A percentile compares a stretch with the other conserved stretches of the same genome.
Conservation (phyloP, 2,888 invertebrate genomes). For the Heterodera filipjevi region DNA sequence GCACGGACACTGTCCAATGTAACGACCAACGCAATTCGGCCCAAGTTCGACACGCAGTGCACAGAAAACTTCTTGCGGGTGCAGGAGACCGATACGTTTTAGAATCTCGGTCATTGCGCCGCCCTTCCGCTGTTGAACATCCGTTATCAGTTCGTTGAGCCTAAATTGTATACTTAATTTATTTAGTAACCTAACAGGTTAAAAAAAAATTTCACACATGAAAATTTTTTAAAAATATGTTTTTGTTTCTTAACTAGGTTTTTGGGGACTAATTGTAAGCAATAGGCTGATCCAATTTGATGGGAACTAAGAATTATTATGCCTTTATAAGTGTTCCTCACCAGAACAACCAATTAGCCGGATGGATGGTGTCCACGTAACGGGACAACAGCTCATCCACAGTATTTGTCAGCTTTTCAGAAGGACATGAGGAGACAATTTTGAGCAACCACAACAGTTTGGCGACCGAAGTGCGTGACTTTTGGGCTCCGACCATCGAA, state of each 20-base stretch:
- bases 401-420: slow-evolving; percentile 28
- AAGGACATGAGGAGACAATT: slow-evolving; percentile 21
- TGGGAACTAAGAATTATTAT: background rate
- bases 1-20: slow-evolving; percentile 30
- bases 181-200: no score
- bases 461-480: slow-evolving; percentile 53
- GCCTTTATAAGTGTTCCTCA: slow-evolving; percentile 19
- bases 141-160: slow-evolving; percentile 39
- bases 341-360: slow-evolving; percentile 60
- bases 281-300: no score
- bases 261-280: no score
- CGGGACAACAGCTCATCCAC: slow-evolving; percentile 47
- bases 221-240: no score
- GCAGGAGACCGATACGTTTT: slow-evolving; percentile 35
- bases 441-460: slow-evolving; percentile 47
- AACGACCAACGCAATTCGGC: slow-evolving; percentile 22
- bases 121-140: slow-evolving; percentile 33
- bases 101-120: slow-evolving; percentile 32
- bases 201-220: no score
- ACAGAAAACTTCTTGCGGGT: slow-evolving; percentile 40
- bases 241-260: no score
- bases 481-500: slow-evolving; percentile 46
- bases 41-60: slow-evolving; percentile 32
- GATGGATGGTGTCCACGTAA: slow-evolving; percentile 46
- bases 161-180: no score